Conservation (phyloP, 2,113 vertebrate species). For the Acrocephalus arundinaceus region DNA sequence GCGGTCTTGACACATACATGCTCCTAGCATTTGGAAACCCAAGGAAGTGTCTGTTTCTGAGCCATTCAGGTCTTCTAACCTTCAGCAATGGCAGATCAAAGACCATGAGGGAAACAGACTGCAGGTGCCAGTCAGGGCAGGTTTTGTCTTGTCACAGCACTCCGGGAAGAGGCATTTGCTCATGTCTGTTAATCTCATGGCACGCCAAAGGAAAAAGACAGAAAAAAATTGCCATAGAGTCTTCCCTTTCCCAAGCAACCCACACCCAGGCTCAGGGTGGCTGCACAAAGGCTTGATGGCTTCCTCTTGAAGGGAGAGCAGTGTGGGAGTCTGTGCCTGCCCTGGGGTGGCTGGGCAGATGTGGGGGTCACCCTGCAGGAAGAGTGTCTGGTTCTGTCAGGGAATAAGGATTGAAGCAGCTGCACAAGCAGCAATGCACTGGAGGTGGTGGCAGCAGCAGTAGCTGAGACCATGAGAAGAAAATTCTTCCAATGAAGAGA, state of each 20-base stretch:
- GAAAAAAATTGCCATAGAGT: constrained; percentile 28
- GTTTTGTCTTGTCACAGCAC: constrained; percentile 30
- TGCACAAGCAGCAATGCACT: neutral
- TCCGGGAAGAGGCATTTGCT: constrained; percentile 46
- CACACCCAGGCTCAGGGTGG: neutral
- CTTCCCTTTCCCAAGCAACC: constrained; percentile 20
- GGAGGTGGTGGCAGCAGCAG: neutral
- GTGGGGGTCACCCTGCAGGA: neutral
- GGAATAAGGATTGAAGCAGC: neutral
- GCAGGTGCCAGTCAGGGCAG: constrained; percentile 58
- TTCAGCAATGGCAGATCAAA: constrained; percentile 63
- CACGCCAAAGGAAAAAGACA: constrained; percentile 18
- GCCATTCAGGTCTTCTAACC: constrained; percentile 29
- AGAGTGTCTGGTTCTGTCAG: neutral
- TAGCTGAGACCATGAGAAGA: neutral
- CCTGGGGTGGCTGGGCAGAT: rapidly evolving
- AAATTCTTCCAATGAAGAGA: neutral
- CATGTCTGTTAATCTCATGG: constrained; percentile 56
- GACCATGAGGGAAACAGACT: neutral
- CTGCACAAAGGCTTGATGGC: neutral
- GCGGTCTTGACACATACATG: neutral
- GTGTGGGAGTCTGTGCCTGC: neutral
- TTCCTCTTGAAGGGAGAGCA: neutral
- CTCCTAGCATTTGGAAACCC: neutral
- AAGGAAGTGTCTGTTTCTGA: constrained; percentile 6